Evolutionary conservation across 2,888 invertebrate species (phyloP), one percentile per base, ranked within the genome.

Genomic region (Coremacera marginata): DNA sequence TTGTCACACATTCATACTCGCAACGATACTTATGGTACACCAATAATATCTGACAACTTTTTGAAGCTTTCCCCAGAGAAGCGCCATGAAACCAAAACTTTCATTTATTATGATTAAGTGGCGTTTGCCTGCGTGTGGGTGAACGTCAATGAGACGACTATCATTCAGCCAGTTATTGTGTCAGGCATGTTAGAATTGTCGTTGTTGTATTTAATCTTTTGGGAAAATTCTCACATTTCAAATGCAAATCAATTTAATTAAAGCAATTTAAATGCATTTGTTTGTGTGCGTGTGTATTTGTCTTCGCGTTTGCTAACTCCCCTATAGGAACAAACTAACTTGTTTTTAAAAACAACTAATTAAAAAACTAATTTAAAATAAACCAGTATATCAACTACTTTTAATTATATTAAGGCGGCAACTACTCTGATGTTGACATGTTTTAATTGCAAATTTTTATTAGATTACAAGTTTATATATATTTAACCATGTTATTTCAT

Each of bases 101-200:
- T 34, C 55, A 57, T 74, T 74, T 74, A 52, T 52, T 55, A 74
- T 67, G 74, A 74, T 74, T 65, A 65, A 65, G 65, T 74, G 44
- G 51, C 44, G 14, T 37, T 67, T 65, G 37, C 44, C 25, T 49
- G 67, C 22, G 37, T 67, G 44, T 19, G 19, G 44, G 37, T 37
- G 67, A 5, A 9, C 19, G 44, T 22, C 5, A 34, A 11, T 31
- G 62, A 31, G 62, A n/a, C 62, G 14, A 44, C 44, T 44, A 3
- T 11, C 44, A 44, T 25, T 25, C 60, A 60, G 60, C n/a, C 27
- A 27, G 27, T 16, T 3, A 27, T 27, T 22, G 55, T 55, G 55
- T 19, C 55, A 55, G 55, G 55, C 22, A 55, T 55, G 55, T 25
- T 44, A 44, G 1, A 55, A 19, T 19, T 9, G 16, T 16, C 16